Percentiles rank a stretch among this genome's conserved stretches.
Evolutionary conservation across 2,888 invertebrate genomes (phyloP).

Genomic region (Germaria angustata): DNA sequence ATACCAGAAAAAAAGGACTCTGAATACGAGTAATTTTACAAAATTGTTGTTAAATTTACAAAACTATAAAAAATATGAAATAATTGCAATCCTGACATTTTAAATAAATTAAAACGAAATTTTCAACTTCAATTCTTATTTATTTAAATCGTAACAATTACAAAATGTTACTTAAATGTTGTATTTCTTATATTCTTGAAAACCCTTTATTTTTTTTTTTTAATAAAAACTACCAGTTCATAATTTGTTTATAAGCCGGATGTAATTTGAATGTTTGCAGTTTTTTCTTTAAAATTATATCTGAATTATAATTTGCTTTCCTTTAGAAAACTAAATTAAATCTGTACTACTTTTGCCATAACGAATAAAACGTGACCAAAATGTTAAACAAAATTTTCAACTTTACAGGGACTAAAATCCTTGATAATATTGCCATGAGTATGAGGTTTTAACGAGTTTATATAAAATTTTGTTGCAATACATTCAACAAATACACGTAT

Average conservation of each 20-base stretch:
- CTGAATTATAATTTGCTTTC: not conserved
- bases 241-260: constrained; percentile 39
- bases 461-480: not conserved
- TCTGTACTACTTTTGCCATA: constrained; percentile 7
- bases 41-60: too few species aligned
- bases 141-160: too few species aligned
- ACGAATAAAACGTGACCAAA: constrained; percentile 40
- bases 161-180: too few species aligned
- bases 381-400: not conserved
- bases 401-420: not conserved
- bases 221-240: not conserved
- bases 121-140: too few species aligned
- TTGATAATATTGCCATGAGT: not conserved
- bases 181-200: too few species aligned
- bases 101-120: too few species aligned
- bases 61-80: too few species aligned
- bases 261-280: constrained; percentile 33
- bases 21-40: too few species aligned
- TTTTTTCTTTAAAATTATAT: not conserved
- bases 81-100: too few species aligned
- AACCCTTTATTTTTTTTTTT: not conserved
- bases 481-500: not conserved
- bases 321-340: constrained; percentile 29
- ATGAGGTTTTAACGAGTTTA: not conserved
- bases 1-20: too few species aligned